These are phyloP conservation scores for Nowickia ferox DNA, from an alignment of 2,888 invertebrate genomes.

Conservation along the genomic window DNA sequence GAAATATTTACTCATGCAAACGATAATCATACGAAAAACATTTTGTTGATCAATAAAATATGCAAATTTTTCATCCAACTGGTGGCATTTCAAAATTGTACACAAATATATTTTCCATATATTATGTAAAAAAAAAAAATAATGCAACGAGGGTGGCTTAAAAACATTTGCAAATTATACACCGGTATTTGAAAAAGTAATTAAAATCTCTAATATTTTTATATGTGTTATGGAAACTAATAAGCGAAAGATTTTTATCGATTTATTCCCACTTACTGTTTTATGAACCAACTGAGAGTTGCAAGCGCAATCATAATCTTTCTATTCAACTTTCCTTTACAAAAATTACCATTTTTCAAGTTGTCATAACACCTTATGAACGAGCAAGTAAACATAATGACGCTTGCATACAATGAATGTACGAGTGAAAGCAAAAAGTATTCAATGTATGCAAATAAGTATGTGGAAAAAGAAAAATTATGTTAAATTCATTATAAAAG, in stretches of 20 bases:
- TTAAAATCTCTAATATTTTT: background rate
- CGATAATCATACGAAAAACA: constrained; percentile 34
- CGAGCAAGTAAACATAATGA: constrained; percentile 8
- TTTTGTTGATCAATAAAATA: constrained; percentile 26
- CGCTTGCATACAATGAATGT: background rate
- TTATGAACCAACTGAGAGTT: background rate
- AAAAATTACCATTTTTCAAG: constrained; percentile 1
- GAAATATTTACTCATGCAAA: constrained; percentile 26
- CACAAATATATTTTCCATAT: background rate
- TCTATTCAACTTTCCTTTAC: background rate
- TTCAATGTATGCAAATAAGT: constrained; percentile 2
- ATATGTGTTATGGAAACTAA: background rate
- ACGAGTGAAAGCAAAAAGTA: background rate
- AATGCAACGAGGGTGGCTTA: constrained; percentile 16
- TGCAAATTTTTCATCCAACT: background rate
- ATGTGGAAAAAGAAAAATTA: constrained; percentile 31
- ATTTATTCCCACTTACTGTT: background rate
- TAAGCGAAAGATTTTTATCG: background rate
- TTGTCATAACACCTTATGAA: background rate
- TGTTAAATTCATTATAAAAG: constrained; percentile 53
- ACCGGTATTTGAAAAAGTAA: background rate
- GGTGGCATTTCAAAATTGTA: constrained; percentile 2
- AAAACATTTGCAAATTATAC: background rate
- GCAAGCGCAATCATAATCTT: background rate
- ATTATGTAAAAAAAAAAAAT: background rate